Evolutionary conservation across 2,797 vertebrate species (phyloP).

Genomic region (Tinamus major): DNA sequence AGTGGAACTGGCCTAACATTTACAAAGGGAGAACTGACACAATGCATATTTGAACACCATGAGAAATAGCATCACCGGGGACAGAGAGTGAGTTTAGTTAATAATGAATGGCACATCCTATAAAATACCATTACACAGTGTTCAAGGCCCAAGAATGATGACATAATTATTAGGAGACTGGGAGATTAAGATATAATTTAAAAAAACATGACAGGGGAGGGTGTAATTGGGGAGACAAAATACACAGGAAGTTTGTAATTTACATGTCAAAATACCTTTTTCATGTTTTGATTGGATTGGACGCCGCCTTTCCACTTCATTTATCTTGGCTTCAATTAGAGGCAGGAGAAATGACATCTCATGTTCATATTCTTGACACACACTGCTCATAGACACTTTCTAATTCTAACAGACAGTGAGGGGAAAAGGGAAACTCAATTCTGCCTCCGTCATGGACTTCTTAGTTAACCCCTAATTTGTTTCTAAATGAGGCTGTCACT

Average conservation of each 20-base stretch:
- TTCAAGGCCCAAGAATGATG: conserved; percentile 83
- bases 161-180: conserved; percentile 86
- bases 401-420: conserved; percentile 83
- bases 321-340: conserved; percentile 84
- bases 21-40: conserved; percentile 79
- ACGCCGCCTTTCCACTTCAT: conserved; percentile 84
- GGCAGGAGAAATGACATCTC: conserved; percentile 78
- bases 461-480: conserved; percentile 86
- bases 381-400: conserved; percentile 76
- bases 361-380: conserved; percentile 80
- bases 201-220: conserved; percentile 85
- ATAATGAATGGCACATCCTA: conserved; percentile 86
- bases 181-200: conserved; percentile 87
- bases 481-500: conserved; percentile 83
- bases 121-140: conserved; percentile 85
- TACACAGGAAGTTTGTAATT: conserved; percentile 86
- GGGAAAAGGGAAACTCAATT: conserved; percentile 79
- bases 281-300: conserved; percentile 86
- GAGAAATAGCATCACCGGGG: conserved; percentile 78
- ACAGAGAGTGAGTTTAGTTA: conserved; percentile 81
- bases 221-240: conserved; percentile 86
- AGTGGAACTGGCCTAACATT: conserved; percentile 72
- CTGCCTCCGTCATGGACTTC: conserved; percentile 79
- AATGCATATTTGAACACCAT: conserved; percentile 81
- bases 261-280: conserved; percentile 87